Conservation (phyloP, 2,113 vertebrate genomes). For the Alexandromys fortis region DNA sequence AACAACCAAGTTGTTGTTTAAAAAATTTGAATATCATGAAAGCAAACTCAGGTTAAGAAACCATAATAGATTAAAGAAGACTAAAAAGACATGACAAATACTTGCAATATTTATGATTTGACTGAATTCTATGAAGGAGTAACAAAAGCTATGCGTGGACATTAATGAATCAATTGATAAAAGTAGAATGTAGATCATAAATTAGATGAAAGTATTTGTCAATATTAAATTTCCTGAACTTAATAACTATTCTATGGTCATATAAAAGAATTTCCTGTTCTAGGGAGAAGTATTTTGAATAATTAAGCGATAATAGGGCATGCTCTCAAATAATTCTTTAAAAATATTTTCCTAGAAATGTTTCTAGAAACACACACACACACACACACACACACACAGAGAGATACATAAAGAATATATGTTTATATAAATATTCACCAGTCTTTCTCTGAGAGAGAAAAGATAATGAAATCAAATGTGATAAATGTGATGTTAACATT, state of each 20-base stretch:
- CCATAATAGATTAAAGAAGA: conserved; percentile 1
- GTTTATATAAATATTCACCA: background rate
- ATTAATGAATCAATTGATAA: conserved; percentile 21
- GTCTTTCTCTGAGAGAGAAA: background rate
- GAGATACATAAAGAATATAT: background rate
- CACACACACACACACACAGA: too few relatives aligned
- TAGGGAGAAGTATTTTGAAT: background rate
- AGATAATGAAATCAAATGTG: conserved; percentile 15
- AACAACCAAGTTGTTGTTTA: background rate
- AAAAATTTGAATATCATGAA: conserved; percentile 5
- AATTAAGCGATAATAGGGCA: background rate
- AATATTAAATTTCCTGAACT: conserved; percentile 36
- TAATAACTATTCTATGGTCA: background rate
- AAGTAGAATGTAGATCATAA: background rate
- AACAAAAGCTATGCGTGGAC: background rate
- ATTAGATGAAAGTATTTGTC: conserved; percentile 35
- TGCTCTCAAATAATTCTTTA: background rate
- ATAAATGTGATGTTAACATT: conserved; percentile 33
- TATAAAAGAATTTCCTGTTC: background rate
- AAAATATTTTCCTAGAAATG: background rate
- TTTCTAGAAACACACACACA: background rate
- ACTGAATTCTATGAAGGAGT: background rate
- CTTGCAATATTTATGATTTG: background rate
- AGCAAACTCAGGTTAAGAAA: background rate
- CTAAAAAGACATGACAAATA: background rate